Base-by-base conservation (phyloP, 2,888 invertebrate species). In the Scelioninae gen. 2 region DNA sequence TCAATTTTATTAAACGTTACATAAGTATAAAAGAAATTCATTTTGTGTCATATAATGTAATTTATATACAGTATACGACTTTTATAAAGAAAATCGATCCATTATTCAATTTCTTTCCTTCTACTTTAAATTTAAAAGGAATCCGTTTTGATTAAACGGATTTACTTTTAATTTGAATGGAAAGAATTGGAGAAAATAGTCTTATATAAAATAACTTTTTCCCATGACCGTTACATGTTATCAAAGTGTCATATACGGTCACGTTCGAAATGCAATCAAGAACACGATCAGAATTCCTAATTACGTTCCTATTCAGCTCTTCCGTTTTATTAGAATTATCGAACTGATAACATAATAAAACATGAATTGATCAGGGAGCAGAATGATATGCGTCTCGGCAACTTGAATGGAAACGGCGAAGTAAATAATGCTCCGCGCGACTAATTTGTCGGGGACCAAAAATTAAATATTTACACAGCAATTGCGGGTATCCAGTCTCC, bases 261-360 rank as follows among this genome's bases (percentile, higher is more conserved):
- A 53, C 53, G 53, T 53, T 15, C 37, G 53, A 53, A 39, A 22
- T 39, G 22, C 53, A 53, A 53, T 53, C 39, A 37, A 22, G 53
- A 53, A 53, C 53, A 53, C 15, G 53, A 39, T 39, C 53, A 37
- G 53, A 53, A 53, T 53, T 39, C 25, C 13, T 15, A 13, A 53
- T 22, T 39, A 25, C 22, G 11, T 11, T 7, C 19, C 16, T 22
- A 35, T 52, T 19, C 19, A 11, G n/a, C 13, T 46, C 15, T n/a
- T n/a, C 46, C 18, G 11, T 22, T 19, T 43, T 22, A n/a, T 11
- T 7, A n/a, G 2, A 25, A 6, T 45, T 11, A 45, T 7, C 16
- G 5, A 22, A 45, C 22, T 45, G 25, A 25, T 25, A 45, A 11
- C 22, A 45, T 3, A 1, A 5, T 39, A 16, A 15, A 16, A 2